Evolutionary conservation across 2,888 invertebrate species (phyloP).

Genomic region (Drosophila mimica): DNA sequence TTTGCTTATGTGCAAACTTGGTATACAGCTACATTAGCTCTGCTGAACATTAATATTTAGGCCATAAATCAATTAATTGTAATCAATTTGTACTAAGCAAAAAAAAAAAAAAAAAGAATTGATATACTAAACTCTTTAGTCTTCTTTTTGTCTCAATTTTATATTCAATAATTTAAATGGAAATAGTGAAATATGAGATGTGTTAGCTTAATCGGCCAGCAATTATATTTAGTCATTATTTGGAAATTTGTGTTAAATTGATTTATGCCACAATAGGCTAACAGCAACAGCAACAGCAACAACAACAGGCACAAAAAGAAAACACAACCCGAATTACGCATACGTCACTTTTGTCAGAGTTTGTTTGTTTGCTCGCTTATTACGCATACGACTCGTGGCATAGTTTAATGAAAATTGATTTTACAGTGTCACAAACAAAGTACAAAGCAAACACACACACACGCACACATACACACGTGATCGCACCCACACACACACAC

Average conservation of each 20-base stretch:
- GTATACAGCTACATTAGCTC: too few species aligned
- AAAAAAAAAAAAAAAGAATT: background rate
- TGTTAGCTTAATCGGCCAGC: conserved; percentile 1
- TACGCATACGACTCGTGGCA: conserved; percentile 73
- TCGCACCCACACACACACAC: conserved; percentile 1
- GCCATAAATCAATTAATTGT: background rate
- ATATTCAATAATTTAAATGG: background rate
- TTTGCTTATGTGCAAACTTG: too few species aligned
- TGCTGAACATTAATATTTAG: background rate
- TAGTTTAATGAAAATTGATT: conserved; percentile 78
- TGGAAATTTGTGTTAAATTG: conserved; percentile 71
- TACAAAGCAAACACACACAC: conserved; percentile 22
- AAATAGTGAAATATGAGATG: background rate
- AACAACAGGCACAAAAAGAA: conserved; percentile 6
- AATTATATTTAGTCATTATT: conserved; percentile 43
- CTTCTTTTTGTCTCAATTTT: background rate
- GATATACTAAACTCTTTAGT: background rate
- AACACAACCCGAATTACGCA: conserved; percentile 34
- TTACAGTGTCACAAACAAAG: conserved; percentile 68
- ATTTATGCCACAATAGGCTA: conserved; percentile 65
- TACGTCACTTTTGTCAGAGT: conserved; percentile 24
- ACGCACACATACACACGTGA: background rate
- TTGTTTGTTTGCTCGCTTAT: conserved; percentile 63
- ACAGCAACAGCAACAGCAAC: conserved; percentile 12
- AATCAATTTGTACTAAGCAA: background rate